Percentiles rank a stretch among this genome's conserved stretches.
Conservation (phyloP, 2,888 invertebrate genomes). For the Pyrochroa serraticornis region DNA sequence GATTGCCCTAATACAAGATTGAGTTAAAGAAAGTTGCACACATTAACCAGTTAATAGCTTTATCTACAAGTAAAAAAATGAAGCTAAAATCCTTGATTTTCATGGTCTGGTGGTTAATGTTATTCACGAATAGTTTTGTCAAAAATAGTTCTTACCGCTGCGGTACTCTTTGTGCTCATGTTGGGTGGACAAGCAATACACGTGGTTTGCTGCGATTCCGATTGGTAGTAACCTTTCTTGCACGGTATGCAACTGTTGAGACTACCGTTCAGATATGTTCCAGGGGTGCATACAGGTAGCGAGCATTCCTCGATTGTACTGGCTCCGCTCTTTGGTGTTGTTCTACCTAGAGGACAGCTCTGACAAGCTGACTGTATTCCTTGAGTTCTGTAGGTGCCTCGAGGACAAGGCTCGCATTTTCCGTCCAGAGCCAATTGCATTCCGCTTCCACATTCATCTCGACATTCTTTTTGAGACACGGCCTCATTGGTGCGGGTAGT, state of each 20-base stretch:
- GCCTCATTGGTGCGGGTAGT: slow-evolving; percentile 92
- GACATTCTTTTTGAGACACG: slow-evolving; percentile 83
- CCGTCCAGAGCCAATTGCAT: slow-evolving; percentile 87
- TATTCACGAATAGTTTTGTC: too few relatives aligned
- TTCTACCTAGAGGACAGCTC: slow-evolving; percentile 85
- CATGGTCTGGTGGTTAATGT: too few relatives aligned
- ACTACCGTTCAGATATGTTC: slow-evolving; percentile 85
- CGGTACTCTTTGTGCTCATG: slow-evolving; percentile 83
- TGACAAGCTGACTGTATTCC: slow-evolving; percentile 90
- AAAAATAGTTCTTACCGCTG: slow-evolving; percentile 81
- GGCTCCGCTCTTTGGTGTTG: slow-evolving; percentile 85
- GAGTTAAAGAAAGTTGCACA: too few relatives aligned
- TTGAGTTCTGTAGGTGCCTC: slow-evolving; percentile 73
- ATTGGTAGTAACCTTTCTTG: slow-evolving; percentile 88
- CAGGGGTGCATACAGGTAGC: slow-evolving; percentile 83
- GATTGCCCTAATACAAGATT: too few relatives aligned
- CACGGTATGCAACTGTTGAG: slow-evolving; percentile 87
- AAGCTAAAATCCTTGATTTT: neutral
- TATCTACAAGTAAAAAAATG: too few relatives aligned
- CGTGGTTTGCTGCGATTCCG: slow-evolving; percentile 84
- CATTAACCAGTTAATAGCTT: too few relatives aligned
- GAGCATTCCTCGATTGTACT: slow-evolving; percentile 89
- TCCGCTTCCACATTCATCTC: slow-evolving; percentile 88
- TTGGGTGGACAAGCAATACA: slow-evolving; percentile 90
- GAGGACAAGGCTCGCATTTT: slow-evolving; percentile 89